Base-by-base conservation (phyloP, 2,888 invertebrate genomes). In the Xestobium rufovillosum region DNA sequence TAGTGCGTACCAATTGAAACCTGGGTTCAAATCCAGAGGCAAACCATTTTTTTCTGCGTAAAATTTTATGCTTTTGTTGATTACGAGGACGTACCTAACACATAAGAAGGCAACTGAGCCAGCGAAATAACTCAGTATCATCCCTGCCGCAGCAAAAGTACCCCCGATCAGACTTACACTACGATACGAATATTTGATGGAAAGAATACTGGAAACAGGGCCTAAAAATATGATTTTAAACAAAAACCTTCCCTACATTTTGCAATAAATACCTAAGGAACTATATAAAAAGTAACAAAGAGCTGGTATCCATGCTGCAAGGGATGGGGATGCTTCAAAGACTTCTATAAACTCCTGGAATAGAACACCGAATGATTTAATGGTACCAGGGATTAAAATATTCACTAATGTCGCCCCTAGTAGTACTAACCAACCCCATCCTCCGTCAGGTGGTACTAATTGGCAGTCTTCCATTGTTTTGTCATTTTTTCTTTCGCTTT, bases 271-370 rank as follows among this genome's bases (percentile, higher is more conserved):
- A 87, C 88, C 88, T 58, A 88, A 71, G 48, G 88, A 88, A 63
- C 87, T 88, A 71, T 88, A 89, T 3, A 89, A 71, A 62, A 88
- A 89, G 60, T 89, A 89, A 56, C 88, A 88, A 4, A 89, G 63
- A 0, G 88, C 85, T n/a, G 87, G 87, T 49, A 89, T 85, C 71
- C 86, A 87, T 1, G 85, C 78, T 0, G 86, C 84, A 4, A 79
- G 75, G 0, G 83, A 73, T 1, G 81, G 75, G 2, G 81, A 74
- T 0, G 84, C 75, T 3, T 84, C 61, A 58, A 88, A 89, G 12
- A 81, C 83, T 49, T 84, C 82, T 41, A 83, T 69, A 62, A 89
- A 86, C 57, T 87, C 88, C 25, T 86, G 78, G 54, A 87, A 78
- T 0, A 90, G 67, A 0, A 90, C 87, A 9, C 90, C 89, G 55